Conservation (phyloP, 2,113 vertebrate species). For the Pteronura brasiliensis region DNA sequence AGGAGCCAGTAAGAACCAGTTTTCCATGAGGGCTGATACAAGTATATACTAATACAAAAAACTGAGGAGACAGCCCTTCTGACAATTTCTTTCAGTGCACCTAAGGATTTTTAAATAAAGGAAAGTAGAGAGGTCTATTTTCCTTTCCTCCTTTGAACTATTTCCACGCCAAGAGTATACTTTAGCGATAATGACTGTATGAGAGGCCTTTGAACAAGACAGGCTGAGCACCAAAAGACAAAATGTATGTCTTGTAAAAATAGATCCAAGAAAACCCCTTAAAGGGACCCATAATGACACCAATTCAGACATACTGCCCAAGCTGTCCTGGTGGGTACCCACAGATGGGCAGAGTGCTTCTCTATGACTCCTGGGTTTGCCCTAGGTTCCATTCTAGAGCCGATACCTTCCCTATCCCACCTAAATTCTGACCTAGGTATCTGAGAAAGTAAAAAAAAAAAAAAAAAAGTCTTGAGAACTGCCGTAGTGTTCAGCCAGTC, state of each 20-base stretch:
- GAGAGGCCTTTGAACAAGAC: neutral
- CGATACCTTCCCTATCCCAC: neutral
- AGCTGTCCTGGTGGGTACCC: neutral
- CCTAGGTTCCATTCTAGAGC: neutral
- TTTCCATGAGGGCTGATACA: conserved; percentile 57
- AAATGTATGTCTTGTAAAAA: neutral
- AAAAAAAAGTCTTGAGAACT: neutral
- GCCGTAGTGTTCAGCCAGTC: neutral
- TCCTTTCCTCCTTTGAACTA: neutral
- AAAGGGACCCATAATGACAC: neutral
- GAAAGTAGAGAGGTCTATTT: neutral
- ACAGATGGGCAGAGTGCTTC: neutral
- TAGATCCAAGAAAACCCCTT: neutral
- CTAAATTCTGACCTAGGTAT: neutral
- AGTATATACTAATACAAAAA: conserved; percentile 36
- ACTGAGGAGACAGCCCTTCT: neutral
- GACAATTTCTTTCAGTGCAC: neutral
- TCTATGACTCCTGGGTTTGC: neutral
- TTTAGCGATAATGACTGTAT: neutral
- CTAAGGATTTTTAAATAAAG: conserved; percentile 6
- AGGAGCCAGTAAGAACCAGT: neutral
- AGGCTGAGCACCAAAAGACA: neutral
- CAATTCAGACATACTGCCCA: neutral
- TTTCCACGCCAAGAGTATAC: neutral
- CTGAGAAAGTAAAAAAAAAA: neutral